A percentile compares a stretch with the other conserved stretches of the same genome.
Evolutionary conservation across 1,140 invertebrate genomes (phyloP).

Genomic region (Agraylea sexmaculata): DNA sequence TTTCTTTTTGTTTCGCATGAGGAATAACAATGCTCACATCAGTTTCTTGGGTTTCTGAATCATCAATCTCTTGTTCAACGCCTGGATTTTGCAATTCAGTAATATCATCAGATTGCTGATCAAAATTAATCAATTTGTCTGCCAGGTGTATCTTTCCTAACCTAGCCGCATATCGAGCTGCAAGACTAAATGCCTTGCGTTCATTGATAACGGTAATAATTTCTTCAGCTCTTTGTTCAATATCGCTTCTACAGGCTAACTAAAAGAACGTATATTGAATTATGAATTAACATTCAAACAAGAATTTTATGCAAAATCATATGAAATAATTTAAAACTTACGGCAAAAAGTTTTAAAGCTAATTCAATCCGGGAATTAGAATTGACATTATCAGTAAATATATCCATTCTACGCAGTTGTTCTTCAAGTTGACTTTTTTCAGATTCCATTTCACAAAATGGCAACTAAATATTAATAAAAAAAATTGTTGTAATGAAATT

Average conservation of each 20-base stretch:
- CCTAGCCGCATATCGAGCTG: conserved; percentile 76
- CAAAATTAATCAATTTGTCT: conserved; percentile 48
- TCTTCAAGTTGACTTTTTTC: conserved; percentile 79
- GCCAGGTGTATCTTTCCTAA: conserved; percentile 63
- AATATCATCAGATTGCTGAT: conserved; percentile 27
- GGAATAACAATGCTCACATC: conserved; percentile 36
- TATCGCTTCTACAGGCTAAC: conserved; percentile 70
- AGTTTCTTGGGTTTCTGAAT: conserved; percentile 30
- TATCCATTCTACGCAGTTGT: conserved; percentile 51
- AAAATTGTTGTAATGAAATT: conserved; percentile 25
- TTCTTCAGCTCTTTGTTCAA: conserved; percentile 77
- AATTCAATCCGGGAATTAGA: conserved; percentile 57
- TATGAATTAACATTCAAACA: conserved; percentile 9
- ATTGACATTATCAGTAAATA: conserved; percentile 43
- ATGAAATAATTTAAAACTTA: conserved; percentile 32
- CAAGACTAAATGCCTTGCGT: conserved; percentile 64
- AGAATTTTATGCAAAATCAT: conserved; percentile 10
- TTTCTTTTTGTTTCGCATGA: conserved; percentile 28
- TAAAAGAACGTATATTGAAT: conserved; percentile 31
- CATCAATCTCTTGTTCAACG: conserved; percentile 23
- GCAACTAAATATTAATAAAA: conserved; percentile 40
- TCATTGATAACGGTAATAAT: conserved; percentile 73
- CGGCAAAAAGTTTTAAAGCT: conserved; percentile 83
- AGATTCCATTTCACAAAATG: conserved; percentile 67
- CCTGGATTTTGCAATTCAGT: conserved; percentile 16